Base-by-base conservation (phyloP, 2,797 vertebrate species). In the Apodemus agrarius region DNA sequence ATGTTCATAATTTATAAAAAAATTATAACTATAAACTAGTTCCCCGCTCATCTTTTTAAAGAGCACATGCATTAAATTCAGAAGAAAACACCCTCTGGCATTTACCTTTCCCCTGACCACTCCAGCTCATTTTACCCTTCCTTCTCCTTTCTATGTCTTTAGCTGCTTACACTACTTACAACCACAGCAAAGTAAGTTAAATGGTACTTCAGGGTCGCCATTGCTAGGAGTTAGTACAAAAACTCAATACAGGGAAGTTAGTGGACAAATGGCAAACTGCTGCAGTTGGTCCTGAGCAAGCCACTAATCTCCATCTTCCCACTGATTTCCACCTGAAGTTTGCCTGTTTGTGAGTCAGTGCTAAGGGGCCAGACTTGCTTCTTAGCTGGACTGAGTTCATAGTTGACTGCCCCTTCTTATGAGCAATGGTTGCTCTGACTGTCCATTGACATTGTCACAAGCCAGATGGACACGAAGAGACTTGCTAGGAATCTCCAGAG, bases 21-120 rank as follows among this genome's bases (percentile, higher is more conserved):
- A 76, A 29, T 89, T 86, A 19, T 63, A 86, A 74, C 89, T 80
- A 63, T 40, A 76, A 89, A 59, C 31, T 69, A 91, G 9, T 13
- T 79, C 57, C 65, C 65, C 79, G 22, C 21, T 83, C 59, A 57
- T 82, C 19, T 95, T 95, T 90, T 82, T 49, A 78, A 87, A 57
- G 14, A 63, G 4, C 29, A 26, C 82, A 67, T 86, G 78, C 89
- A 85, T 46, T 24, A 90, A 75, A 82, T 3, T 76, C 29, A 81
- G 6, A 29, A 90, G 26, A 84, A 83, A 72, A 19, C 29, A 59
- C 52, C 31, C 57, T 92, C 14, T 85, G 59, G 19, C 40, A 69
- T 82, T 24, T 26, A n/a, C 21, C 24, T 93, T 85, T 54, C 43
- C 75, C 65, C 80, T 8, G 2, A 65, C 37, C 2, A 49, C 17